phyloP scores from a whole-genome alignment of 2,113 vertebrate genomes.

The Vanacampus margaritifer region DNA sequence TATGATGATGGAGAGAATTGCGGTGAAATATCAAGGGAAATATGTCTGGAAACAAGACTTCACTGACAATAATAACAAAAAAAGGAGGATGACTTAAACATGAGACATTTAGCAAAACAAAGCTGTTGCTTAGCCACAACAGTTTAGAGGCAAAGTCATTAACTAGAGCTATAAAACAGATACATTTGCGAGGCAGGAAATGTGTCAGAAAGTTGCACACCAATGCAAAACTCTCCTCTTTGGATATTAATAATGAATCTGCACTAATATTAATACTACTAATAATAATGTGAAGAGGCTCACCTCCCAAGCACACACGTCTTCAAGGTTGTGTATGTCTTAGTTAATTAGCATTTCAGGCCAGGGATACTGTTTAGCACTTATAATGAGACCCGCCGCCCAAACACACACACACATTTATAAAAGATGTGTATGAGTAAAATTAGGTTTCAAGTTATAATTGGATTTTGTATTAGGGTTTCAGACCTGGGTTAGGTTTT shows the following conservation, averaged over 20 bases:
- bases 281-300: neutral
- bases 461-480: too few species aligned
- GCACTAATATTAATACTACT: neutral
- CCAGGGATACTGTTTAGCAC: neutral
- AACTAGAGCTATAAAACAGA: neutral
- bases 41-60: neutral
- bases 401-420: too few species aligned
- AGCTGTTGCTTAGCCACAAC: neutral
- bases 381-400: too few species aligned
- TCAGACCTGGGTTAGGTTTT: too few species aligned
- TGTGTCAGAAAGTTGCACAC: neutral
- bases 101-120: neutral
- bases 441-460: too few species aligned
- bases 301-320: neutral
- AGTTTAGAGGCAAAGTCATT: neutral
- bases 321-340: neutral
- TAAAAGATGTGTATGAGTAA: too few species aligned
- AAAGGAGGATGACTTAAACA: neutral
- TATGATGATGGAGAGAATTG: neutral
- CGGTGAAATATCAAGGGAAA: conserved; percentile 12
- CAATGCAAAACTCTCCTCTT: neutral
- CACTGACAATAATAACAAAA: neutral
- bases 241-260: neutral
- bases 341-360: neutral
- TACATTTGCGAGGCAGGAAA: too few species aligned